Evolutionary conservation across 2,797 vertebrate species (phyloP), one percentile per base, ranked within the genome.

Genomic region (Rhabdophis nuchalis): DNA sequence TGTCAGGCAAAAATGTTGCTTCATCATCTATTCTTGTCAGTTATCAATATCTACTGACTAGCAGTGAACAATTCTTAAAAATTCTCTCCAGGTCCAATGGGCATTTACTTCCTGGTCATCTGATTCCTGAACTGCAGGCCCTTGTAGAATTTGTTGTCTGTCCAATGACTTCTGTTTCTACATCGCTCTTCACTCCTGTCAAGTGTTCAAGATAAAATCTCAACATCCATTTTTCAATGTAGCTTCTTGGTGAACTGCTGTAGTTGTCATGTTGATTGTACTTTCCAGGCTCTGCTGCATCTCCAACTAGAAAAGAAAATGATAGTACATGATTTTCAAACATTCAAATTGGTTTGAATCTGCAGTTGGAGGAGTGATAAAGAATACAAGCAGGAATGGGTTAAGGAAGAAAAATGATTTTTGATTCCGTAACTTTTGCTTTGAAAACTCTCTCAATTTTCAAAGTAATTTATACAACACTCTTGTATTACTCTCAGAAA

Each of bases 281-380:
- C 97, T 98, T 60, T 98, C 97, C 94, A 98, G 93, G 20, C 96
- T 98, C 95, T 97, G 98, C 95, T 98, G 97, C 53, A 97, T 97
- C 95, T 98, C 97, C 41, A 98, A 87, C 98, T 98, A 94, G 0
- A 0, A 64, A 90, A 32, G 5, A 57, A 92, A 95, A 23, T 18
- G 16, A 5, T 20, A 53, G 1, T 23, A 82, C 2, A 1, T 10
- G 25, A 60, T 56, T 25, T 86, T 16, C 18, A 27, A 11, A 88
- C 52, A 0, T n/a, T 18, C 0, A 89, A 64, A 50, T 61, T 13
- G 91, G 9, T 0, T 54, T n/a, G 54, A 57, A 9, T 0, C 16
- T 0, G 85, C 60, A 92, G 60, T n/a, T 68, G 56, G 53, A 46
- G 46, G 85, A 77, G 18, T 52, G 60, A 68, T 53, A 23, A 82